Evolutionary conservation across 2,888 invertebrate species (phyloP).

Genomic region (Pherbina coryleti): DNA sequence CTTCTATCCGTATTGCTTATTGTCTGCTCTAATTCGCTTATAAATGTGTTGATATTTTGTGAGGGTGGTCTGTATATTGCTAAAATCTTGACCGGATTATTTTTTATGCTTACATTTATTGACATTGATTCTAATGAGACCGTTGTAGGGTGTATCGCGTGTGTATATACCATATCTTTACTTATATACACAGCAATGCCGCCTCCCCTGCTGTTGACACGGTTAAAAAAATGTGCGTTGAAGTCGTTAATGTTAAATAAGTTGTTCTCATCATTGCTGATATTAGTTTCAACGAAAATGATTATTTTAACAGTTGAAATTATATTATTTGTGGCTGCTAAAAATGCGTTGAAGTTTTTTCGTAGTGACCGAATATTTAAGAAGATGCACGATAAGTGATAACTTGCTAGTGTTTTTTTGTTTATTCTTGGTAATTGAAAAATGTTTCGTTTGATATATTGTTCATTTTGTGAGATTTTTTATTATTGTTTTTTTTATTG

Average conservation of each 20-base stretch:
- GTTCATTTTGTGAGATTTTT: too few relatives aligned
- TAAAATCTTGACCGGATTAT: background rate
- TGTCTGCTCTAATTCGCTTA: background rate
- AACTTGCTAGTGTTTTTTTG: too few relatives aligned
- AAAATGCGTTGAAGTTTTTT: too few relatives aligned
- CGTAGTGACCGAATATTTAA: too few relatives aligned
- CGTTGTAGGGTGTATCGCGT: background rate
- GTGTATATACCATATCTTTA: background rate
- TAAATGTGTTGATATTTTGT: background rate
- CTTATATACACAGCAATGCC: conserved; percentile 7
- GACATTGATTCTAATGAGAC: background rate
- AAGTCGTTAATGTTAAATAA: background rate
- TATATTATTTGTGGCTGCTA: too few relatives aligned
- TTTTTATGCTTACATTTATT: background rate
- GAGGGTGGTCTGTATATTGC: background rate
- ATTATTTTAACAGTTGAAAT: background rate
- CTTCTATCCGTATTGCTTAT: too few relatives aligned
- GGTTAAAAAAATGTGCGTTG: background rate
- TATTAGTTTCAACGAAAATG: background rate
- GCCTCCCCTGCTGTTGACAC: background rate
- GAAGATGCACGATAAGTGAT: too few relatives aligned
- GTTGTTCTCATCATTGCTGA: background rate
- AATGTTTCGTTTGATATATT: too few relatives aligned
- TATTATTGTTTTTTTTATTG: too few relatives aligned
- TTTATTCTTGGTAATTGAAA: too few relatives aligned